These are phyloP conservation scores for Pteronotus mesoamericanus DNA, from an alignment of 2,797 vertebrate genomes.

Conservation along the genomic window DNA sequence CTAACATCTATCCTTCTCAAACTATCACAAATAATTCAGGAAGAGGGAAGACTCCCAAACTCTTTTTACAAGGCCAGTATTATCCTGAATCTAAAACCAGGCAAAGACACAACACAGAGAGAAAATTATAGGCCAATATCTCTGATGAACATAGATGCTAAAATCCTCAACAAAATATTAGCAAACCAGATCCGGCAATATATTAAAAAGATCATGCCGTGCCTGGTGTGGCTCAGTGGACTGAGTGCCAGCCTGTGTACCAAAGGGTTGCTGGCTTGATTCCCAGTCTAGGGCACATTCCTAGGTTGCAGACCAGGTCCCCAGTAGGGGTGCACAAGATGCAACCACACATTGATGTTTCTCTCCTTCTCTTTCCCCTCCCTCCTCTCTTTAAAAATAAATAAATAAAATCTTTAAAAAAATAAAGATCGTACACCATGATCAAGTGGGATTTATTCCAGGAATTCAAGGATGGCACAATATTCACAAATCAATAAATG, in stretches of 20 bases:
- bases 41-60: not conserved
- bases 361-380: too few species aligned
- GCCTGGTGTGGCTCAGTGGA: too few species aligned
- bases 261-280: too few species aligned
- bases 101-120: not conserved
- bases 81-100: not conserved
- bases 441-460: not conserved
- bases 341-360: too few species aligned
- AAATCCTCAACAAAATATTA: not conserved
- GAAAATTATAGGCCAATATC: not conserved
- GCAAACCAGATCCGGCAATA: too few species aligned
- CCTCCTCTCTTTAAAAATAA: too few species aligned
- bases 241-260: too few species aligned
- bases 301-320: too few species aligned
- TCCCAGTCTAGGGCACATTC: too few species aligned
- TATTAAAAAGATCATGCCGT: too few species aligned
- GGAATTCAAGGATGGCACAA: not conserved
- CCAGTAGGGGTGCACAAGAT: too few species aligned
- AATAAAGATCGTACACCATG: not conserved
- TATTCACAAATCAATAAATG: not conserved
- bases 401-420: too few species aligned
- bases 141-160: not conserved
- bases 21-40: not conserved
- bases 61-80: not conserved
- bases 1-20: not conserved